These are phyloP conservation scores for Cryptus armator DNA, from an alignment of 2,888 invertebrate genomes.

Conservation along the genomic window DNA sequence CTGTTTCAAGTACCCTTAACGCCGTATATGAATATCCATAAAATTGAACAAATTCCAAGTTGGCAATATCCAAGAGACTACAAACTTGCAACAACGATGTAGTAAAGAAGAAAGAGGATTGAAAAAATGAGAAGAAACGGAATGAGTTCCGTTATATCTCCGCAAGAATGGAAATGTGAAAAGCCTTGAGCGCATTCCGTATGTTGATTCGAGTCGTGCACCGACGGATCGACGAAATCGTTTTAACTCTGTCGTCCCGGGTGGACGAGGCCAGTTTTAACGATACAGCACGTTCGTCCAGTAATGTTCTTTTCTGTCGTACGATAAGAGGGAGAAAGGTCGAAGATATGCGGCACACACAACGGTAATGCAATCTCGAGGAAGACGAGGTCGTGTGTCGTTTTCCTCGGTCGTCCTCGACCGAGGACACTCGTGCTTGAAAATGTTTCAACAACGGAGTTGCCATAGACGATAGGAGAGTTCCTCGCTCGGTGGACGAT, in stretches of 20 bases:
- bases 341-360: slow-evolving; percentile 50
- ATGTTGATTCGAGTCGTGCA: slow-evolving; percentile 14
- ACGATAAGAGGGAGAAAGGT: slow-evolving; percentile 62
- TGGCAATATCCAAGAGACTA: no score
- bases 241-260: not conserved
- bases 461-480: not conserved
- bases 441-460: slow-evolving; percentile 10
- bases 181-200: slow-evolving; percentile 20
- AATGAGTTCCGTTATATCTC: slow-evolving; percentile 34
- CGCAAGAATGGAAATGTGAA: slow-evolving; percentile 21
- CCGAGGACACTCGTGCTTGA: slow-evolving; percentile 65
- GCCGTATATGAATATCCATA: no score
- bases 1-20: no score
- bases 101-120: no score
- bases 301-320: slow-evolving; percentile 42
- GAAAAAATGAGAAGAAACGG: not conserved
- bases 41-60: no score
- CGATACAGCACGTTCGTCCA: slow-evolving; percentile 53
- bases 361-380: slow-evolving; percentile 60
- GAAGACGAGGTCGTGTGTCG: slow-evolving; percentile 54
- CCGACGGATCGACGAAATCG: slow-evolving; percentile 21
- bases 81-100: no score
- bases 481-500: slow-evolving; percentile 47
- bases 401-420: slow-evolving; percentile 66
- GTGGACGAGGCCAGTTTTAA: slow-evolving; percentile 37